These are phyloP conservation scores for Virgularia gustaviana DNA, from an alignment of 92 coral and sea anemone species.

Conservation along the genomic window DNA sequence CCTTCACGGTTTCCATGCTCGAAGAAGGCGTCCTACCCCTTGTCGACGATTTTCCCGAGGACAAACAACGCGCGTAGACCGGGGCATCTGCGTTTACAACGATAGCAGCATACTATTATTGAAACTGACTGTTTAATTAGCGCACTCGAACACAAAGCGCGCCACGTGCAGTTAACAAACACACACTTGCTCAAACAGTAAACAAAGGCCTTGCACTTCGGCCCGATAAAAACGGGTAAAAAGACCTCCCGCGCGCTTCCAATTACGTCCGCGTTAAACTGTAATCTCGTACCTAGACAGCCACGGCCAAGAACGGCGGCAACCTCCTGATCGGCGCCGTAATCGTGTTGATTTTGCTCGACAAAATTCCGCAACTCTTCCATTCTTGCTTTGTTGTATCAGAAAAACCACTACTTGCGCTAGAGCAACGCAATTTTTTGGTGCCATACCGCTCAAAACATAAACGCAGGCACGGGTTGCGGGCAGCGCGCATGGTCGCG, in stretches of 20 bases:
- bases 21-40: neutral
- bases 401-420: neutral
- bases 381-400: neutral
- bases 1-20: slow-evolving; percentile 26
- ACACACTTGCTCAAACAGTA: neutral
- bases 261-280: neutral
- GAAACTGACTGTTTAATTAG: slow-evolving; percentile 5
- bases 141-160: slow-evolving; percentile 11
- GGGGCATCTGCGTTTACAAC: slow-evolving; percentile 20
- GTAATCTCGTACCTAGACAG: slow-evolving; percentile 15
- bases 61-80: neutral
- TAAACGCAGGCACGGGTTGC: neutral
- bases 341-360: slow-evolving; percentile 28
- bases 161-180: slow-evolving; percentile 27
- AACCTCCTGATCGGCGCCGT: slow-evolving; percentile 72
- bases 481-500: too few relatives aligned
- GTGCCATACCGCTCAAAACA: neutral
- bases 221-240: too few relatives aligned
- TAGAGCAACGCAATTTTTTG: neutral
- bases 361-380: slow-evolving; percentile 1
- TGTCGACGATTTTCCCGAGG: neutral
- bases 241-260: too few relatives aligned
- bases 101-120: slow-evolving; percentile 17
- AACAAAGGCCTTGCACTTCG: too few relatives aligned
- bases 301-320: slow-evolving; percentile 63